Evolutionary conservation across 2,888 invertebrate species (phyloP).

Genomic region (Vannuccia rotundouncinata): DNA sequence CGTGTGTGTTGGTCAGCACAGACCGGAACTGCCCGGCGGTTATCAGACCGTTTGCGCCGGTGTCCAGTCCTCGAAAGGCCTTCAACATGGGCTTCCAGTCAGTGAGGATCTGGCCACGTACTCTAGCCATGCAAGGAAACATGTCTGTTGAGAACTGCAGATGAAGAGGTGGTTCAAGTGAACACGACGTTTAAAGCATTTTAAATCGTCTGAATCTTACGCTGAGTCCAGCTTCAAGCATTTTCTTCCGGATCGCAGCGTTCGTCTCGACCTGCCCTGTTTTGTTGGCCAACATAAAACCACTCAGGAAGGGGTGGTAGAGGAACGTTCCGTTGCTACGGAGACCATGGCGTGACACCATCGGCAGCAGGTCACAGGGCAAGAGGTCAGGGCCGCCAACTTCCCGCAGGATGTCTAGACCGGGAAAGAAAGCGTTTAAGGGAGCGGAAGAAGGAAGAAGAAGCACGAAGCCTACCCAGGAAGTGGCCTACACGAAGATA

Average conservation of each 20-base stretch:
- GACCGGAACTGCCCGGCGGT: conserved; percentile 46
- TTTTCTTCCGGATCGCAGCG: conserved; percentile 38
- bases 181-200: neutral
- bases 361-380: conserved; percentile 18
- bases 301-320: conserved; percentile 51
- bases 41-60: conserved; percentile 44
- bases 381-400: conserved; percentile 7
- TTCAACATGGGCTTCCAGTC: conserved; percentile 54
- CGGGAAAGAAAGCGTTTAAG: neutral
- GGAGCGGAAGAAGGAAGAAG: too few species aligned
- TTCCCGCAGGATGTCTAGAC: neutral
- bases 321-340: conserved; percentile 49
- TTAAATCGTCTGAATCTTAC: neutral
- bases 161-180: neutral
- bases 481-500: neutral
- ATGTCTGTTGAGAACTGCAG: conserved; percentile 1
- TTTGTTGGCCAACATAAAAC: conserved; percentile 46
- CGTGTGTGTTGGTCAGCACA: conserved; percentile 44
- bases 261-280: neutral
- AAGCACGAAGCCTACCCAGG: neutral
- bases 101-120: conserved; percentile 45
- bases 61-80: conserved; percentile 46
- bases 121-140: conserved; percentile 43
- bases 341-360: conserved; percentile 45
- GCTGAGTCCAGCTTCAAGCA: conserved; percentile 32